Conservation (phyloP, 2,113 vertebrate species). For the Chamaea fasciata region DNA sequence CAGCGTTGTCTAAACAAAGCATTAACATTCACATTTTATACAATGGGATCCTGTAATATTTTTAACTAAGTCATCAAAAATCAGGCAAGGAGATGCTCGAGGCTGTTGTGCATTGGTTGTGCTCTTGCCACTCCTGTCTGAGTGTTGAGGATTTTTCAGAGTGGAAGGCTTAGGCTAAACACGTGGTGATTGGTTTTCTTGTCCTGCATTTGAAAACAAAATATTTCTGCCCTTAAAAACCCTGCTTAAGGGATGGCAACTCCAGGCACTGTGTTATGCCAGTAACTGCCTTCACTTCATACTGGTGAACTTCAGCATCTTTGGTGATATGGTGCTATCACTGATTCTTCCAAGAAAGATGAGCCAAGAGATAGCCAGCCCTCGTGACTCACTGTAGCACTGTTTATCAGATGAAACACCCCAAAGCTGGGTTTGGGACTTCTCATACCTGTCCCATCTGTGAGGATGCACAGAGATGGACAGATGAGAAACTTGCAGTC, state of each 20-base stretch:
- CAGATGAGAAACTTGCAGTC: slow-evolving; percentile 7
- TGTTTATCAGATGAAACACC: not conserved
- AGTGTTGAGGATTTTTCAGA: not conserved
- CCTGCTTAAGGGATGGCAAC: not conserved
- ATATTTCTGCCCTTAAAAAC: not conserved
- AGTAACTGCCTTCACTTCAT: not conserved
- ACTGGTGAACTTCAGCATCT: not conserved
- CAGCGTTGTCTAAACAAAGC: not conserved
- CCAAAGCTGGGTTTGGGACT: not conserved
- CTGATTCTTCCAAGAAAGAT: slow-evolving; percentile 8
- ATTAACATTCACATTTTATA: not conserved
- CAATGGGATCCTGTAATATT: not conserved
- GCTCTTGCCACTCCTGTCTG: not conserved
- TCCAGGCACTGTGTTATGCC: not conserved
- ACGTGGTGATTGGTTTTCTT: not conserved
- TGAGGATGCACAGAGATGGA: not conserved
- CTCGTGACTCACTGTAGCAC: not conserved
- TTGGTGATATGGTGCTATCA: not conserved
- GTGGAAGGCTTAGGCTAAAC: not conserved
- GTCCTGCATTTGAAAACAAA: not conserved
- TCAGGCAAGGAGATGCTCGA: not conserved
- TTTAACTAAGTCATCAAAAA: not conserved
- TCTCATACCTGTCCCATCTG: slow-evolving; percentile 9
- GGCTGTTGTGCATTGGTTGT: not conserved
- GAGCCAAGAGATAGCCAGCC: not conserved